Conservation (phyloP, 1,140 invertebrate genomes). For the Stenopsyche tienmushanensis region DNA sequence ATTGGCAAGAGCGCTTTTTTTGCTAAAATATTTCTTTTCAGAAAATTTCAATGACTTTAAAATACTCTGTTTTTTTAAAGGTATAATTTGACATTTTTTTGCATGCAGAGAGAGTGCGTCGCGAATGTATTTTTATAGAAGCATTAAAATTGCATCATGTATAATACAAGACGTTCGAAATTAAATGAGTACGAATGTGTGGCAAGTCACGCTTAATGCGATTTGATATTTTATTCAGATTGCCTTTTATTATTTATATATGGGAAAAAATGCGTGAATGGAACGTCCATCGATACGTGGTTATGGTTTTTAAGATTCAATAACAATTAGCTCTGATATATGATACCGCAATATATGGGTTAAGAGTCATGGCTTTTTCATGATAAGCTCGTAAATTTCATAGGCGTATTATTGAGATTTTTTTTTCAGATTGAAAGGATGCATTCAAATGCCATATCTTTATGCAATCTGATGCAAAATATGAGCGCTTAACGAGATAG, state of each 20-base stretch:
- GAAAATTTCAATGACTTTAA: no score
- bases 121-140: background rate
- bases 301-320: background rate
- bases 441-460: background rate
- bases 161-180: background rate
- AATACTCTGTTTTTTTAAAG: no score
- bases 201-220: conserved; percentile 20
- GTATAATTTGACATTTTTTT: no score
- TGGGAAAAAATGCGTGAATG: conserved; percentile 2
- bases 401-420: background rate
- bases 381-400: no score
- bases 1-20: no score
- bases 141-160: conserved; percentile 13
- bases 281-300: background rate
- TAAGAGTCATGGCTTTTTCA: no score
- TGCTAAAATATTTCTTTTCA: no score
- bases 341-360: no score
- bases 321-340: no score
- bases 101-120: no score
- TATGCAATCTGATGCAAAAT: background rate
- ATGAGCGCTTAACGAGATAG: no score
- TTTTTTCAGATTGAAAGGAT: background rate
- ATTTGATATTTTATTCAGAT: conserved; percentile 5
- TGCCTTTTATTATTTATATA: conserved; percentile 2
- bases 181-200: conserved; percentile 22